Percentiles rank a stretch among this genome's conserved stretches.
phyloP scores from a whole-genome alignment of 2,888 invertebrate genomes.

The Hymenopus coronatus region DNA sequence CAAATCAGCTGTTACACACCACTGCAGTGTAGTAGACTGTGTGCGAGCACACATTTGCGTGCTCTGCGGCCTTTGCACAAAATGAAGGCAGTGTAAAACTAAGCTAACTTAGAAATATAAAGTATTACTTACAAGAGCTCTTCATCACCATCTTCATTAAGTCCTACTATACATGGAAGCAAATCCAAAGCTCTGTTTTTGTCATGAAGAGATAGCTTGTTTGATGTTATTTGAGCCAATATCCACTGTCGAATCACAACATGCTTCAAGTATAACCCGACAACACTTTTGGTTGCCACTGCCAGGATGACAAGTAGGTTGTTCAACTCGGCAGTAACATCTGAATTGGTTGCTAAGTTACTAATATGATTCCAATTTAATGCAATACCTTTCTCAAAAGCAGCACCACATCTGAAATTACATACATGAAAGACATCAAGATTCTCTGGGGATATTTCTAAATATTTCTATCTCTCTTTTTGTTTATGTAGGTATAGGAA shows the following conservation, averaged over 20 bases:
- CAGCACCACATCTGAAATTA: neutral
- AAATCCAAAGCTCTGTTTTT: conserved; percentile 38
- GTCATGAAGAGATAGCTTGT: conserved; percentile 1
- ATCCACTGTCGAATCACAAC: conserved; percentile 15
- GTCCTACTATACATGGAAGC: conserved; percentile 33
- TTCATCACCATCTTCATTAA: neutral
- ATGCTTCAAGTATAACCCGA: neutral
- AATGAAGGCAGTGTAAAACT: too few relatives aligned
- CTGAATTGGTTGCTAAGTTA: neutral
- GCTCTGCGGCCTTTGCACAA: too few relatives aligned
- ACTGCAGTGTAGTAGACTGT: too few relatives aligned
- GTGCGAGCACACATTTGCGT: too few relatives aligned
- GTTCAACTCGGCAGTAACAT: neutral
- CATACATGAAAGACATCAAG: too few relatives aligned
- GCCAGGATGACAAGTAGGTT: conserved; percentile 15
- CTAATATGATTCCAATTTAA: conserved; percentile 5
- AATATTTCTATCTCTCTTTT: too few relatives aligned
- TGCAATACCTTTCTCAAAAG: neutral
- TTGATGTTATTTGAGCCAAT: neutral
- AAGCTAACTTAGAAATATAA: too few relatives aligned
- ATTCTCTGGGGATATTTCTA: too few relatives aligned
- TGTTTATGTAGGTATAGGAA: too few relatives aligned
- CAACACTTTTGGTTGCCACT: neutral
- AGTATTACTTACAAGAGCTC: neutral
- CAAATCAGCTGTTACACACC: too few relatives aligned